Percentiles rank a stretch among this genome's conserved stretches.
phyloP scores from a whole-genome alignment of 2,113 vertebrate species.

The Grantiella picta region DNA sequence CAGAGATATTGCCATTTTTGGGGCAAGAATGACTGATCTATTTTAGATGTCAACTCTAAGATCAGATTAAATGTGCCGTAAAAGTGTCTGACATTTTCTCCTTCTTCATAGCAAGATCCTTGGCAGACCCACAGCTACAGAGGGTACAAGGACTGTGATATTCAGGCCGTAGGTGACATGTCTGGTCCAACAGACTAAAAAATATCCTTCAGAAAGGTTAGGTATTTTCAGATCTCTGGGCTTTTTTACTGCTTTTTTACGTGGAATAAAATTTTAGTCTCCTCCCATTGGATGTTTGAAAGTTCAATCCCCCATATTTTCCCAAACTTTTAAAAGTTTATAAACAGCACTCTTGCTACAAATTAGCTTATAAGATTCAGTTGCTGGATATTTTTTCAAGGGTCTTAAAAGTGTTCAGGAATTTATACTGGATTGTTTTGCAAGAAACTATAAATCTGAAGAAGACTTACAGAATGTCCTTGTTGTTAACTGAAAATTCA shows the following conservation, averaged over 20 bases:
- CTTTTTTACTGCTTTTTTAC: not conserved
- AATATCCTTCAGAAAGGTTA: not conserved
- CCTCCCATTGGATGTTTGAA: not conserved
- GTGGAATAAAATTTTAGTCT: not conserved
- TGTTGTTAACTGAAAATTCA: not conserved
- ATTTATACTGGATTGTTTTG: not conserved
- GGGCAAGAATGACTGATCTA: not conserved
- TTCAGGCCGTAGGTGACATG: not conserved
- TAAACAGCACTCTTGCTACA: not conserved
- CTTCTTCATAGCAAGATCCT: not conserved
- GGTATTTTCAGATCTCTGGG: not conserved
- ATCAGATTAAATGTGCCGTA: not conserved
- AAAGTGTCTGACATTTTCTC: not conserved
- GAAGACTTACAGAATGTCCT: not conserved
- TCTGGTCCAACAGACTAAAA: not conserved
- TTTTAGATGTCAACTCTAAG: not conserved
- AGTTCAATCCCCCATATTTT: not conserved
- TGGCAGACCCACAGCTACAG: not conserved
- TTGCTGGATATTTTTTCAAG: not conserved
- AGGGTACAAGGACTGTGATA: accelerated
- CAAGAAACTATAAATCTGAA: not conserved
- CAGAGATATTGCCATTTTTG: not conserved
- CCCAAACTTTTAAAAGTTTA: not conserved
- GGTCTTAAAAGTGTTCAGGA: not conserved
- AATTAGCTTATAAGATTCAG: not conserved